These are phyloP conservation scores for Oryzias dopingdopingensis DNA, from an alignment of 2,797 vertebrate species.

Conservation along the genomic window DNA sequence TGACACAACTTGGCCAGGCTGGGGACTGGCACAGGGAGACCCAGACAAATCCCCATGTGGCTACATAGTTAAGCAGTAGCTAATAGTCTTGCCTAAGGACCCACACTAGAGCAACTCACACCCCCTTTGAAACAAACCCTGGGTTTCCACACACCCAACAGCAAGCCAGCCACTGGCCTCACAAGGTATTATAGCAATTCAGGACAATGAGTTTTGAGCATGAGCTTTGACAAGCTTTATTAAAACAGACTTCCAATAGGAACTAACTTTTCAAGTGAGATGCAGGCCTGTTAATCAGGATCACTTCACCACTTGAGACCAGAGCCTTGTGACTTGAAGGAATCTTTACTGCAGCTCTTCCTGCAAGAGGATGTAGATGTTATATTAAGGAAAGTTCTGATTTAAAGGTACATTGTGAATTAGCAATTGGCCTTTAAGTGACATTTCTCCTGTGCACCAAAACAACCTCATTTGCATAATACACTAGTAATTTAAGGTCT, in stretches of 20 bases:
- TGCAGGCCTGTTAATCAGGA: conserved; percentile 27
- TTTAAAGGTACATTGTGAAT: no score
- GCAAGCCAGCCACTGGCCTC: no score
- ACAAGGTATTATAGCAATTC: not conserved
- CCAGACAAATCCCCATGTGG: no score
- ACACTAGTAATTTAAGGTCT: not conserved
- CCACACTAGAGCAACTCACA: no score
- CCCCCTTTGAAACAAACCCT: no score
- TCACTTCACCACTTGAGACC: conserved; percentile 68
- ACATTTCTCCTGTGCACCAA: not conserved
- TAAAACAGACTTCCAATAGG: conserved; percentile 30
- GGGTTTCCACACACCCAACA: no score
- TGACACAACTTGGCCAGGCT: no score
- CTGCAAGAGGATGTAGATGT: conserved; percentile 33
- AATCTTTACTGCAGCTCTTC: conserved; percentile 35
- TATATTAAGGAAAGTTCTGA: no score
- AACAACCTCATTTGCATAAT: not conserved
- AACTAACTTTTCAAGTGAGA: not conserved
- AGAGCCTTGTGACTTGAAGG: conserved; percentile 29
- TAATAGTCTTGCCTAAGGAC: no score
- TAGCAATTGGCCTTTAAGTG: not conserved
- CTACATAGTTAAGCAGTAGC: no score
- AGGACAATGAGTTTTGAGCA: not conserved
- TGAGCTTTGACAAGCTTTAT: conserved; percentile 47
- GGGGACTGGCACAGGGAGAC: no score